Evolutionary conservation across 2,888 invertebrate genomes (phyloP).

Genomic region (Drosophila emarginata): DNA sequence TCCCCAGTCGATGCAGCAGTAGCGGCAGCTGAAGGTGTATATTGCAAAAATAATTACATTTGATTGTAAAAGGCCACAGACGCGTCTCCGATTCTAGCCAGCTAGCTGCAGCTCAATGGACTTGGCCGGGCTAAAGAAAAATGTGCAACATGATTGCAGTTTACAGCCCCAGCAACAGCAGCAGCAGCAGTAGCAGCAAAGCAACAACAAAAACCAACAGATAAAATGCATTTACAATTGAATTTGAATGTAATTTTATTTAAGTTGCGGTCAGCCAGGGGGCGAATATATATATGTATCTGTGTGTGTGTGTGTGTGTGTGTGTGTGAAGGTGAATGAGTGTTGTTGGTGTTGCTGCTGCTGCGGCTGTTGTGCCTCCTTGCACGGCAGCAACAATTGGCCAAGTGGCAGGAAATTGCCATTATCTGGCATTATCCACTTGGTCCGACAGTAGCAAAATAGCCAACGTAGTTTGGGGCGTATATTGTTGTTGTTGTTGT

Average conservation of each 20-base stretch:
- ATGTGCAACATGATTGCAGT: slow-evolving; percentile 81
- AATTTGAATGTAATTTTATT: slow-evolving; percentile 81
- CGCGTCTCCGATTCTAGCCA: slow-evolving; percentile 21
- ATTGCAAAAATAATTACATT: slow-evolving; percentile 78
- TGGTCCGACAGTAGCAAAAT: slow-evolving; percentile 40
- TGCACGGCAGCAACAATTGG: slow-evolving; percentile 74
- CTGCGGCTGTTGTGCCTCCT: slow-evolving; percentile 33
- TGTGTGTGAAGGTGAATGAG: slow-evolving; percentile 4
- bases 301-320: slow-evolving; percentile 8
- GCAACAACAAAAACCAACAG: slow-evolving; percentile 73
- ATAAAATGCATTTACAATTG: slow-evolving; percentile 81
- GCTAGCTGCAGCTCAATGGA: slow-evolving; percentile 20
- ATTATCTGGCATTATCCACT: slow-evolving; percentile 80
- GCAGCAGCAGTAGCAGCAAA: slow-evolving; percentile 38
- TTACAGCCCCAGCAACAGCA: slow-evolving; percentile 62
- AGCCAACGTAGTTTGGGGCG: slow-evolving; percentile 59
- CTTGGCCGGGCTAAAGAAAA: slow-evolving; percentile 65
- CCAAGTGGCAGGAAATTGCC: slow-evolving; percentile 79
- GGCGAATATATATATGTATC: slow-evolving; percentile 41
- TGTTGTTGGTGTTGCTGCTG: slow-evolving; percentile 25
- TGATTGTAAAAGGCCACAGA: slow-evolving; percentile 78
- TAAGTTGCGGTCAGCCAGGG: slow-evolving; percentile 78
- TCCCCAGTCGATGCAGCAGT: slow-evolving; percentile 40
- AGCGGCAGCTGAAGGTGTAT: slow-evolving; percentile 74
- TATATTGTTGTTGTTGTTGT: slow-evolving; percentile 27